A percentile compares a stretch with the other conserved stretches of the same genome.
phyloP scores from a whole-genome alignment of 2,113 vertebrate species.

The Protobothrops mucrosquamatus region DNA sequence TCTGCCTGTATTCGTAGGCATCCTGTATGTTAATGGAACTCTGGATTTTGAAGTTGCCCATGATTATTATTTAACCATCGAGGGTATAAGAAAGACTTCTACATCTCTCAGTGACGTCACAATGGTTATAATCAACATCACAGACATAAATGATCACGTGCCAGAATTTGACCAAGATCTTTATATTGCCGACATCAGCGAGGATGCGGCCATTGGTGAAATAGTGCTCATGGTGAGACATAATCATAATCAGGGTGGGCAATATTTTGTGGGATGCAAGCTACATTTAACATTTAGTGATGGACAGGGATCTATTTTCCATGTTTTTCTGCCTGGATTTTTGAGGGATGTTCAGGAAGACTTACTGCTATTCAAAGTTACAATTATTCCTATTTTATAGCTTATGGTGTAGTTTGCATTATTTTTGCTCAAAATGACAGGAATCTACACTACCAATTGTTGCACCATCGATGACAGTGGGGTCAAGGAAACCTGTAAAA shows the following conservation, averaged over 20 bases:
- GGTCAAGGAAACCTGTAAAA: not conserved
- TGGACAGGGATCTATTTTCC: not conserved
- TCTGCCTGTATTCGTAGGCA: slow-evolving; percentile 55
- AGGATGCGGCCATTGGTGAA: slow-evolving; percentile 80
- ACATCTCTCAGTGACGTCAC: slow-evolving; percentile 81
- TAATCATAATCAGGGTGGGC: not conserved
- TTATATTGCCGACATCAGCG: slow-evolving; percentile 75
- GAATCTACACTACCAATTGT: not conserved
- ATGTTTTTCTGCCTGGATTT: not conserved
- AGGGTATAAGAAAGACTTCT: slow-evolving; percentile 81
- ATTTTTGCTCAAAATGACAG: not conserved
- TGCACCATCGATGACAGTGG: not conserved
- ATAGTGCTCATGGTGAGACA: slow-evolving; percentile 79
- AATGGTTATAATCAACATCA: slow-evolving; percentile 86
- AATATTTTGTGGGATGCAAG: not conserved
- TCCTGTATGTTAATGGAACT: slow-evolving; percentile 74
- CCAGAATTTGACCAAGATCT: slow-evolving; percentile 78
- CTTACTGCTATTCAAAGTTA: not conserved
- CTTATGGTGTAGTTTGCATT: not conserved
- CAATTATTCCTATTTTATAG: not conserved
- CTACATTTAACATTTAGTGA: not conserved
- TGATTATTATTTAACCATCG: slow-evolving; percentile 86
- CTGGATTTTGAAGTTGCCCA: slow-evolving; percentile 86
- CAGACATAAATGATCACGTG: slow-evolving; percentile 87
- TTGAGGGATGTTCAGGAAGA: not conserved